Percentiles rank a stretch among this genome's conserved stretches.
Evolutionary conservation across 1,140 invertebrate species (phyloP).

Genomic region (Helicoverpa armigera): DNA sequence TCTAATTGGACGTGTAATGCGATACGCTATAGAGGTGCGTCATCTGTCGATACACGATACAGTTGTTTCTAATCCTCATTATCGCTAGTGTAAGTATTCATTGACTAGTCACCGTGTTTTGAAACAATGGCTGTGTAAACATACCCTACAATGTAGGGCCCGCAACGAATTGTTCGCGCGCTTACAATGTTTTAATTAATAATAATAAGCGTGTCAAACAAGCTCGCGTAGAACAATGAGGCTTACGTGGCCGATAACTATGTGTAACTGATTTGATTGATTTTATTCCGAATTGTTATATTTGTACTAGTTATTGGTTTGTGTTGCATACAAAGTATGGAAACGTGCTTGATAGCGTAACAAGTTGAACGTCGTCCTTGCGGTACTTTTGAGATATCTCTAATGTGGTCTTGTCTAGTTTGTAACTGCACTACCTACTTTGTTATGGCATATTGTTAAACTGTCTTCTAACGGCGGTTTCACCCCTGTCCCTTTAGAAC

Average conservation of each 20-base stretch:
- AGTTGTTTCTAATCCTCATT: constrained; percentile 35
- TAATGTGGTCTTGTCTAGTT: too few species aligned
- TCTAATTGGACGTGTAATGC: constrained; percentile 36
- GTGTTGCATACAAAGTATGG: background rate
- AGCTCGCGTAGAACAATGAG: constrained; percentile 5
- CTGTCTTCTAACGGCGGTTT: too few species aligned
- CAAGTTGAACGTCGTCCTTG: background rate
- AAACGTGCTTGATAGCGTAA: background rate
- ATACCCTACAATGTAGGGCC: constrained; percentile 21
- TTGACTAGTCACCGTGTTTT: constrained; percentile 21
- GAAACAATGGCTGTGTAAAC: constrained; percentile 6
- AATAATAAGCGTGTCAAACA: constrained; percentile 26
- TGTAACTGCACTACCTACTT: too few species aligned
- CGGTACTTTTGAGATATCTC: too few species aligned
- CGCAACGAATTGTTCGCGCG: constrained; percentile 10
- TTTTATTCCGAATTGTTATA: constrained; percentile 3
- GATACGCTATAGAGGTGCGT: constrained; percentile 18
- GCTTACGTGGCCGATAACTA: constrained; percentile 18
- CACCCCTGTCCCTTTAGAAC: too few species aligned
- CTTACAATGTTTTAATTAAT: constrained; percentile 27
- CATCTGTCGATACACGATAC: constrained; percentile 18
- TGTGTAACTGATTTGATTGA: constrained; percentile 28
- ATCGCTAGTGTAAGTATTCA: constrained; percentile 32
- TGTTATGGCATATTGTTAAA: too few species aligned
- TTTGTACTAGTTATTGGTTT: background rate